These are phyloP conservation scores for Propithecus perrieri DNA, from an alignment of 2,797 vertebrate species.

Conservation along the genomic window DNA sequence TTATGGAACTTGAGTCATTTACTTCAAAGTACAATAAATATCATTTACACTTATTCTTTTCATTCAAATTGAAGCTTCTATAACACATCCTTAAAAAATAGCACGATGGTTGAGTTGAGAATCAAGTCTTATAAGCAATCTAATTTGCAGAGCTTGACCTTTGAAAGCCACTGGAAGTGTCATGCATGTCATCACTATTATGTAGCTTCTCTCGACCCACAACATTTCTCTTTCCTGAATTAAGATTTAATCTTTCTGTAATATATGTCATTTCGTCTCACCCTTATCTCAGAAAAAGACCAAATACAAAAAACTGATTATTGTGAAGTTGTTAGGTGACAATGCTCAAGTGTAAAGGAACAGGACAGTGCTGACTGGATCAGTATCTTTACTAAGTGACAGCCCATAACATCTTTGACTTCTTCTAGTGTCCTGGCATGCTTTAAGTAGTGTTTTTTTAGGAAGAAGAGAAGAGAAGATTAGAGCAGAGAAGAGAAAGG, in stretches of 20 bases:
- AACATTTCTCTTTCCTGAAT: background rate
- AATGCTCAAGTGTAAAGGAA: background rate
- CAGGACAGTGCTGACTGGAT: background rate
- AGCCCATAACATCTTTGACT: background rate
- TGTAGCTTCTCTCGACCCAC: background rate
- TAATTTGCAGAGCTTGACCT: conserved; percentile 32
- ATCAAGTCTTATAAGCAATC: conserved; percentile 23
- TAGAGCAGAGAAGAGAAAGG: no score
- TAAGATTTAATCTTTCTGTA: conserved; percentile 52
- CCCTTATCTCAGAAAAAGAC: conserved; percentile 31
- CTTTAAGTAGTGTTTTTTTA: background rate
- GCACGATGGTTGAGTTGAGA: background rate
- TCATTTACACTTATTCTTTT: background rate
- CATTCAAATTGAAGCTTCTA: conserved; percentile 1
- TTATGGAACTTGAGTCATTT: conserved; percentile 41
- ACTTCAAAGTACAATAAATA: conserved; percentile 29
- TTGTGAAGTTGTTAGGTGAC: background rate
- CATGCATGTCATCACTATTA: background rate
- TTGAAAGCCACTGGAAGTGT: conserved; percentile 1
- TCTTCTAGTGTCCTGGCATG: background rate
- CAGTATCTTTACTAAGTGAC: background rate
- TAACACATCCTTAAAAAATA: background rate
- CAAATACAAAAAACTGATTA: background rate
- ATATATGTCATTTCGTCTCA: conserved; percentile 45
- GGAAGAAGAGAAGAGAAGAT: fast-evolving